phyloP scores from a whole-genome alignment of 2,797 vertebrate genomes.

The Helicolenus hilgendorfi region DNA sequence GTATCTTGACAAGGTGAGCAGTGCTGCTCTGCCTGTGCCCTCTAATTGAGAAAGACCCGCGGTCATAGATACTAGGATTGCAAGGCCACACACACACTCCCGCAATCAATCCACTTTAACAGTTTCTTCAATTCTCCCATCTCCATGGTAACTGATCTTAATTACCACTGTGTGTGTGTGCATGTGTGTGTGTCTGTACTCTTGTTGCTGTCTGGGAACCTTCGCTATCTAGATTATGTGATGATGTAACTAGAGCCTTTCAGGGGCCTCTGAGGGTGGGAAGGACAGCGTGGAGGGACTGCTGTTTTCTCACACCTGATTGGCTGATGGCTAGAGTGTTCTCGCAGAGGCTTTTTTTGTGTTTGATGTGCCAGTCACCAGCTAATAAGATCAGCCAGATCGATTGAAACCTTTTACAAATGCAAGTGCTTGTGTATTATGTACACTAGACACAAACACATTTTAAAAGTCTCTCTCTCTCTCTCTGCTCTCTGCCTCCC shows the following conservation, averaged over 20 bases:
- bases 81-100: constrained; percentile 9
- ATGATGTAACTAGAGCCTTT: constrained; percentile 82
- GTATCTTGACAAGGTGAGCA: constrained; percentile 30
- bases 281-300: constrained; percentile 55
- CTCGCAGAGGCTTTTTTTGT: constrained; percentile 43
- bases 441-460: constrained; percentile 61
- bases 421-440: constrained; percentile 71
- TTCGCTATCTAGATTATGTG: constrained; percentile 78
- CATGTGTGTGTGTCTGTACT: constrained; percentile 28
- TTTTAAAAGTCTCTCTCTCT: constrained; percentile 46
- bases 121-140: constrained; percentile 74
- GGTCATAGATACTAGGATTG: constrained; percentile 43
- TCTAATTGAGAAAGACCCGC: constrained; percentile 32
- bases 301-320: constrained; percentile 75
- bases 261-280: constrained; percentile 66
- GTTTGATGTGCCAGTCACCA: constrained; percentile 79
- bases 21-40: constrained; percentile 11
- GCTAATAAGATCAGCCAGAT: constrained; percentile 83
- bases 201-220: constrained; percentile 71
- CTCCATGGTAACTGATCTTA: constrained; percentile 85
- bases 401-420: constrained; percentile 83
- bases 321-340: constrained; percentile 68
- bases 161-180: constrained; percentile 61
- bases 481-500: constrained; percentile 15
- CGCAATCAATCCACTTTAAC: constrained; percentile 71